Conservation (phyloP, 2,888 invertebrate species). For the Eumacrocentrus americanus region DNA sequence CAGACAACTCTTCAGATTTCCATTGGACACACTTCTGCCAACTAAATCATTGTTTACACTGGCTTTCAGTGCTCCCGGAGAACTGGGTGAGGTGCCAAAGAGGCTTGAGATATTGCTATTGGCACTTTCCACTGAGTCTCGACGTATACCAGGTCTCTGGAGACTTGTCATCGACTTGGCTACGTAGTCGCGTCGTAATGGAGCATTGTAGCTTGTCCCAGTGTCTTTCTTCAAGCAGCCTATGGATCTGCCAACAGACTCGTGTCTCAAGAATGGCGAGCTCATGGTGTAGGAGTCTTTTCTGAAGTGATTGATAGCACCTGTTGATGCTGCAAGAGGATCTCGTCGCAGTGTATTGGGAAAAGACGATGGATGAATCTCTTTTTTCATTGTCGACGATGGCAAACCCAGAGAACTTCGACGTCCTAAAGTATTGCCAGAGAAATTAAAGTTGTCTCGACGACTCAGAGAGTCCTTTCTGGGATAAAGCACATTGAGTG, state of each 20-base stretch:
- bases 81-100: constrained; percentile 39
- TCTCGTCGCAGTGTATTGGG: constrained; percentile 72
- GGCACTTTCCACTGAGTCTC: constrained; percentile 35
- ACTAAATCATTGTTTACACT: constrained; percentile 56
- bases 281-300: constrained; percentile 44
- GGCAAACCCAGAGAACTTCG: constrained; percentile 35
- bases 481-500: constrained; percentile 64
- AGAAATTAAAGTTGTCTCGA: constrained; percentile 38
- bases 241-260: constrained; percentile 58
- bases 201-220: constrained; percentile 47
- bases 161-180: constrained; percentile 58
- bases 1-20: constrained; percentile 53
- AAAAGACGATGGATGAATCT: constrained; percentile 75
- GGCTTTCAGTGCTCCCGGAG: constrained; percentile 62
- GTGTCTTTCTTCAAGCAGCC: constrained; percentile 55
- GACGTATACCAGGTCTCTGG: constrained; percentile 43
- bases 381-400: constrained; percentile 65
- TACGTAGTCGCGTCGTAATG: constrained; percentile 55
- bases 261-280: constrained; percentile 60
- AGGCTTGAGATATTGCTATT: constrained; percentile 43
- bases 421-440: constrained; percentile 36
- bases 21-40: constrained; percentile 39
- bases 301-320: constrained; percentile 51
- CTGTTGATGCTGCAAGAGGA: constrained; percentile 61
- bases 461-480: constrained; percentile 55